Conservation (phyloP, 2,888 invertebrate species). For the Volucella bombylans region DNA sequence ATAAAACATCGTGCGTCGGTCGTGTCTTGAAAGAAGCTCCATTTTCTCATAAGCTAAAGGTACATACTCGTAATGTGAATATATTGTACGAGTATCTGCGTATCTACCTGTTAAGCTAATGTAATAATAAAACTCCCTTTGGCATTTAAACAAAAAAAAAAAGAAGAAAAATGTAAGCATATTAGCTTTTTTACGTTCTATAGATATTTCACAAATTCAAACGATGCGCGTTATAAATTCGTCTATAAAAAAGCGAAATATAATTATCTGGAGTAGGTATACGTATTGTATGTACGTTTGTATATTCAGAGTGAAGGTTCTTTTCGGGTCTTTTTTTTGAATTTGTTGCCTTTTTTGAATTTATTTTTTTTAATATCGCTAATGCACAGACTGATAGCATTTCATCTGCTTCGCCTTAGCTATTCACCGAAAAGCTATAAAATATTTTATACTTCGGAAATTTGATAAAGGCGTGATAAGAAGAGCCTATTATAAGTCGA, state of each 20-base stretch:
- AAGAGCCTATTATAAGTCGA: slow-evolving; percentile 15
- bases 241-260: slow-evolving; percentile 50
- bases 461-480: slow-evolving; percentile 69
- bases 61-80: no score
- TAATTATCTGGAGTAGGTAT: slow-evolving; percentile 55
- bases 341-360: slow-evolving; percentile 3
- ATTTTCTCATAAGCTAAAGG: not conserved
- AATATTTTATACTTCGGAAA: slow-evolving; percentile 64
- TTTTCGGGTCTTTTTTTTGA: not conserved
- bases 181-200: slow-evolving; percentile 49
- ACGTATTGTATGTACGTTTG: no score
- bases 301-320: no score
- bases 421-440: slow-evolving; percentile 58
- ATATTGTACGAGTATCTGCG: not conserved
- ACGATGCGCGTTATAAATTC: slow-evolving; percentile 46
- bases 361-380: slow-evolving; percentile 47
- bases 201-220: slow-evolving; percentile 43
- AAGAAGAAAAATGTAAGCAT: slow-evolving; percentile 14
- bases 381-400: slow-evolving; percentile 54
- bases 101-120: slow-evolving; percentile 27
- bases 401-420: slow-evolving; percentile 52
- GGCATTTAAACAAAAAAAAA: slow-evolving; percentile 8
- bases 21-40: slow-evolving; percentile 12
- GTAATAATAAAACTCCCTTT: slow-evolving; percentile 27
- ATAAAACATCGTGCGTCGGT: slow-evolving; percentile 24